Conservation (phyloP, 2,113 vertebrate genomes). For the Macaca nemestrina region DNA sequence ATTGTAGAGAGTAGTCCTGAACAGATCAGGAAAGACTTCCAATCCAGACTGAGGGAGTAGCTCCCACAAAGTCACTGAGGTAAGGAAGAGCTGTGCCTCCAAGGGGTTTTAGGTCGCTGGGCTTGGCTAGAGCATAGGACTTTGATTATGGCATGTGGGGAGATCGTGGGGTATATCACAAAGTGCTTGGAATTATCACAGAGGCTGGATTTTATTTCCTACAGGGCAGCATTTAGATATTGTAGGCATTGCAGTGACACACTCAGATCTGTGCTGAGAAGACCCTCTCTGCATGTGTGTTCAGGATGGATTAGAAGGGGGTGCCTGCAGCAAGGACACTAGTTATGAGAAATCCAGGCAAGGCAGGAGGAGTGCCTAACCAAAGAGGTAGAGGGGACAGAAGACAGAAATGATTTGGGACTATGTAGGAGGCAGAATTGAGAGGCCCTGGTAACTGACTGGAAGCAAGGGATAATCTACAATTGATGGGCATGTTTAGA, state of each 20-base stretch:
- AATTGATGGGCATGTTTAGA: constrained; percentile 1
- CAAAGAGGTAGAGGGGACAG: background rate
- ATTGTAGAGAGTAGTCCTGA: background rate
- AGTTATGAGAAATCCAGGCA: background rate
- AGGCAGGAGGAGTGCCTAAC: background rate
- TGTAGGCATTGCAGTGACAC: background rate
- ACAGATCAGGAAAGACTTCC: background rate
- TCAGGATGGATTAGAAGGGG: background rate
- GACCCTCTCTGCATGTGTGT: background rate
- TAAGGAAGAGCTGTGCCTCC: background rate
- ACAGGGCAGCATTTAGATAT: background rate
- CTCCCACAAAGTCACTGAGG: background rate
- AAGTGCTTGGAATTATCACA: background rate
- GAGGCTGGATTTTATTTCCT: background rate
- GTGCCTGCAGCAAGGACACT: background rate
- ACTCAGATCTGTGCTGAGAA: background rate
- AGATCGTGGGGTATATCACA: background rate
- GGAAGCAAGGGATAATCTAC: background rate
- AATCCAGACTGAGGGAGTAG: background rate
- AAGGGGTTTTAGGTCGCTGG: background rate
- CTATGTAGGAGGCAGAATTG: background rate
- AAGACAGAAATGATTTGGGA: background rate
- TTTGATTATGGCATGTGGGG: background rate
- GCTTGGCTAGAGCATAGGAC: background rate
- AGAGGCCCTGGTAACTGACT: background rate